Evolutionary conservation across 2,888 invertebrate species (phyloP).

Genomic region (Dastarcus helophoroides): DNA sequence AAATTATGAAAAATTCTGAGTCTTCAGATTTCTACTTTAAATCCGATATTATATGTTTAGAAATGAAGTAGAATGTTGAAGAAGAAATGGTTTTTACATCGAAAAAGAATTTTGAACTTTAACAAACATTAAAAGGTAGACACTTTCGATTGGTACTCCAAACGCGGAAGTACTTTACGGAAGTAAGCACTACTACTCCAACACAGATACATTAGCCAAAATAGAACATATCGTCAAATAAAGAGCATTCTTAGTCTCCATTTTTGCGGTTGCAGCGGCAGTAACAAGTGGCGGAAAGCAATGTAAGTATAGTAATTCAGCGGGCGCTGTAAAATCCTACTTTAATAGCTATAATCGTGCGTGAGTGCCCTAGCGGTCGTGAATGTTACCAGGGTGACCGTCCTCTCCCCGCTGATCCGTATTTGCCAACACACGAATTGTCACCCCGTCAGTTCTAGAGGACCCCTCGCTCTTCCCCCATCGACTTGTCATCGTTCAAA

Average conservation of each 20-base stretch:
- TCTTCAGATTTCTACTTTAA: too few species aligned
- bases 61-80: too few species aligned
- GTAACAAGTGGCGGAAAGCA: constrained; percentile 13
- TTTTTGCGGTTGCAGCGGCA: constrained; percentile 8
- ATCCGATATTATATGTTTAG: too few species aligned
- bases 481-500: constrained; percentile 20
- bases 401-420: constrained; percentile 24
- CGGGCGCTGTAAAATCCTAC: constrained; percentile 30
- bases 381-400: constrained; percentile 32
- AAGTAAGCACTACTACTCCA: too few species aligned
- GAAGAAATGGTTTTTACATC: too few species aligned
- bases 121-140: too few species aligned
- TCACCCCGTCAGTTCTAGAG: constrained; percentile 18
- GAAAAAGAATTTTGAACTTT: too few species aligned
- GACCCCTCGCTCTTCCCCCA: constrained; percentile 5
- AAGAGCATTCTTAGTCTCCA: not conserved
- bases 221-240: too few species aligned
- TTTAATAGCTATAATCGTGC: constrained; percentile 36
- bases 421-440: constrained; percentile 29
- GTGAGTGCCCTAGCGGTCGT: constrained; percentile 28
- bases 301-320: constrained; percentile 25
- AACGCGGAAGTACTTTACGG: too few species aligned
- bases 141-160: too few species aligned
- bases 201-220: too few species aligned
- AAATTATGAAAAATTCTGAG: too few species aligned